Conservation (phyloP, 2,113 vertebrate genomes). For the Mohoua ochrocephala region DNA sequence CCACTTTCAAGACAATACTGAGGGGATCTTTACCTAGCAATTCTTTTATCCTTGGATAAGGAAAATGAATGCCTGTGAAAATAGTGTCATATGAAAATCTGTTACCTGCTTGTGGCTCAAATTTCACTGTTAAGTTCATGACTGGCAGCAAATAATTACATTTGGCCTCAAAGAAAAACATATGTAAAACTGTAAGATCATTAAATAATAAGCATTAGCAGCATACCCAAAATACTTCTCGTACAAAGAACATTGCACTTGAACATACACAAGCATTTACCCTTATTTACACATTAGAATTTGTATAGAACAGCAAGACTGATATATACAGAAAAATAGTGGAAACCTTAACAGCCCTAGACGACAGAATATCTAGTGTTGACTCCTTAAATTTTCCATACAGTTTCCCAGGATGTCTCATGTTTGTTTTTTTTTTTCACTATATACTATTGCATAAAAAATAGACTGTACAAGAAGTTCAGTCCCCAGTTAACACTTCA, state of each 20-base stretch:
- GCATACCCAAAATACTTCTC: conserved; percentile 68
- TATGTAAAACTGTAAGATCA: conserved; percentile 17
- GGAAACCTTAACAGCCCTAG: conserved; percentile 58
- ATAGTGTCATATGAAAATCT: background rate
- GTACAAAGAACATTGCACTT: conserved; percentile 67
- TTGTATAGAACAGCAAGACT: conserved; percentile 46
- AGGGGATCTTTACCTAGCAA: background rate
- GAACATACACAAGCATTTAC: conserved; percentile 57
- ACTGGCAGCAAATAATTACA: conserved; percentile 66
- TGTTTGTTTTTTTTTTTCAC: conserved; percentile 13
- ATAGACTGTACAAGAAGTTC: conserved; percentile 36
- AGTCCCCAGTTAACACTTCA: conserved; percentile 7
- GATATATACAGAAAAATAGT: conserved; percentile 60
- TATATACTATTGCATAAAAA: conserved; percentile 62
- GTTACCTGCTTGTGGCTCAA: background rate
- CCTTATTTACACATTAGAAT: conserved; percentile 60
- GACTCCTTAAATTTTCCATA: conserved; percentile 70
- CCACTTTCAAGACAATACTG: background rate
- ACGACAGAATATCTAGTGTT: conserved; percentile 33
- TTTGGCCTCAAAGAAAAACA: conserved; percentile 33
- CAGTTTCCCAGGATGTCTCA: conserved; percentile 72
- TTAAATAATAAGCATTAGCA: conserved; percentile 70
- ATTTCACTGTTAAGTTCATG: background rate
- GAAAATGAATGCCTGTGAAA: background rate
- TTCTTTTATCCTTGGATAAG: background rate